phyloP scores from a whole-genome alignment of 2,888 invertebrate species.

The Gibbula magus region DNA sequence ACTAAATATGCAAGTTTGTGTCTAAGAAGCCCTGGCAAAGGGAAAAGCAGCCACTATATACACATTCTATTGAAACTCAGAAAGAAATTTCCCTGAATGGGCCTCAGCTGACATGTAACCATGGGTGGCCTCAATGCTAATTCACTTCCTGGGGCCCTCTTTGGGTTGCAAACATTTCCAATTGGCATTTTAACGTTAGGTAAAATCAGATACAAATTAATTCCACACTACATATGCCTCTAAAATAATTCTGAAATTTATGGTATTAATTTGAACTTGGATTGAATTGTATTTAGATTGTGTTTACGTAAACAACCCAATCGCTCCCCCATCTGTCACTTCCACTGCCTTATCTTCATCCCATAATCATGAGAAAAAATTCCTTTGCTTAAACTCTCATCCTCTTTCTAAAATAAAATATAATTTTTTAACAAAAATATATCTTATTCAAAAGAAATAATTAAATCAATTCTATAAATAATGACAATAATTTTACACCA shows the following conservation, averaged over 20 bases:
- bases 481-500: background rate
- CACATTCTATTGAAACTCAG: too few species aligned
- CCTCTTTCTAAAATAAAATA: background rate
- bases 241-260: too few species aligned
- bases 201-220: too few species aligned
- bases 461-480: background rate
- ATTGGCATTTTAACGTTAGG: background rate
- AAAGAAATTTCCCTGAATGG: background rate
- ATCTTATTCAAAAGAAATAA: background rate
- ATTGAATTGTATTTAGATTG: too few species aligned
- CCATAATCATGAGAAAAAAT: background rate
- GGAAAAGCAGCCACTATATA: background rate
- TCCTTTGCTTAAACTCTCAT: background rate
- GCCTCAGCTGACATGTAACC: constrained; percentile 10
- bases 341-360: constrained; percentile 17
- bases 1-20: constrained; percentile 29
- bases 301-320: background rate
- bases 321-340: background rate
- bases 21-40: background rate
- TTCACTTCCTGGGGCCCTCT: constrained; percentile 22
- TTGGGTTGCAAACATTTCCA: background rate
- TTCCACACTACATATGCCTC: too few species aligned
- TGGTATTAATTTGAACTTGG: too few species aligned
- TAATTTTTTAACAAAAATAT: background rate
- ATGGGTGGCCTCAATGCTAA: constrained; percentile 25